phyloP scores from a whole-genome alignment of 2,888 invertebrate species.

The Rotaria macrura region DNA sequence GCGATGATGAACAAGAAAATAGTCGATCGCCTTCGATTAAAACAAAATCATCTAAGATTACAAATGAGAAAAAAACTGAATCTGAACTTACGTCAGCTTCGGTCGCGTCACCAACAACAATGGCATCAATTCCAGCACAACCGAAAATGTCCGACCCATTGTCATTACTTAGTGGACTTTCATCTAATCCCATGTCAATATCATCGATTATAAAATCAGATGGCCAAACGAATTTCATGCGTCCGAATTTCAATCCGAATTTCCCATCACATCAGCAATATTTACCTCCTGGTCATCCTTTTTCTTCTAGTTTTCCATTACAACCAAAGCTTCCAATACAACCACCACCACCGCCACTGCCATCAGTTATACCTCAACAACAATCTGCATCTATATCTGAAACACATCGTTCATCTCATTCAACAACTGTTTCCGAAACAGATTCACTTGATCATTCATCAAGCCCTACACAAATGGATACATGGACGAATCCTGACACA shows the following conservation, averaged over 20 bases:
- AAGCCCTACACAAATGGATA: slow-evolving; percentile 5
- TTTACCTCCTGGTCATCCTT: not conserved
- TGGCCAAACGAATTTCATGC: not conserved
- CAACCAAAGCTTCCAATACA: not conserved
- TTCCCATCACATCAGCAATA: not conserved
- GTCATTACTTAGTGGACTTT: not conserved
- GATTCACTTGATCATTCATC: not conserved
- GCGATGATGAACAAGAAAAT: not conserved
- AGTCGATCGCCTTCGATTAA: not conserved
- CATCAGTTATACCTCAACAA: not conserved
- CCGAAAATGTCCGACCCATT: not conserved
- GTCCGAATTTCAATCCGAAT: not conserved
- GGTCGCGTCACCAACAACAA: not conserved
- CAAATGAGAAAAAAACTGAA: not conserved
- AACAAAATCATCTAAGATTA: not conserved
- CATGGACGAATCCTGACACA: not conserved
- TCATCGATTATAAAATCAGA: not conserved
- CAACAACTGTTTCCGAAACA: not conserved
- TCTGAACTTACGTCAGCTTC: not conserved
- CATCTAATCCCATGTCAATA: not conserved
- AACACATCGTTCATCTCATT: not conserved
- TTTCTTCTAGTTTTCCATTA: not conserved
- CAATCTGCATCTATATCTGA: not conserved
- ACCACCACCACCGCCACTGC: not conserved
- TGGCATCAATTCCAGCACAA: not conserved